These are phyloP conservation scores for Eupithecia abbreviata DNA, from an alignment of 2,888 invertebrate species.

Conservation along the genomic window DNA sequence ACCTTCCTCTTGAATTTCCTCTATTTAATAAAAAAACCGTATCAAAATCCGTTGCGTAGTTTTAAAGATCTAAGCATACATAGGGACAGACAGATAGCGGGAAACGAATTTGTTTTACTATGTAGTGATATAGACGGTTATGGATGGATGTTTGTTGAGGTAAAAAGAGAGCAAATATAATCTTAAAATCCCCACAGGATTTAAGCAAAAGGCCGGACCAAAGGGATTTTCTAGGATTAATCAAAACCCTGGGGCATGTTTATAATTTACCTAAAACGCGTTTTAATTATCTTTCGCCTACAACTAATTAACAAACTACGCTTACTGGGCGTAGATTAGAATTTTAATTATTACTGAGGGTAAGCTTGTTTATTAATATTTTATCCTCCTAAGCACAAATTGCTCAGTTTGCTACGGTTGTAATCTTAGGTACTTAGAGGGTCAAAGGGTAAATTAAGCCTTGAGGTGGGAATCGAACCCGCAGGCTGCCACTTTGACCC, in stretches of 20 bases:
- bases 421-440: neutral
- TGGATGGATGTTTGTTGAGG: neutral
- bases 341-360: conserved; percentile 51
- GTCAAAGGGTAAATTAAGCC: neutral
- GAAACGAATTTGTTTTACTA: too few relatives aligned
- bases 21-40: too few relatives aligned
- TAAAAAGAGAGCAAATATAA: neutral
- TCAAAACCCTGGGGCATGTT: too few relatives aligned
- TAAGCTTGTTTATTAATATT: conserved; percentile 1
- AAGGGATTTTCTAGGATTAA: neutral
- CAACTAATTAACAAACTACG: conserved; percentile 36
- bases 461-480: neutral
- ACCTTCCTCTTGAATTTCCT: too few relatives aligned
- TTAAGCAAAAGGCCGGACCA: neutral
- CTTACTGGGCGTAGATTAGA: conserved; percentile 47
- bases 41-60: too few relatives aligned
- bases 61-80: too few relatives aligned
- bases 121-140: too few relatives aligned
- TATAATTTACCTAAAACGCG: conserved; percentile 20
- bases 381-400: conserved; percentile 16
- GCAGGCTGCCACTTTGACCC: too few relatives aligned
- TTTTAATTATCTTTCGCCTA: conserved; percentile 32
- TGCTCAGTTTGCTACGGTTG: neutral
- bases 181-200: neutral
- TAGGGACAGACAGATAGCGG: too few relatives aligned